These are phyloP conservation scores for Adelphocoris suturalis DNA, from an alignment of 2,888 invertebrate species.

Conservation along the genomic window DNA sequence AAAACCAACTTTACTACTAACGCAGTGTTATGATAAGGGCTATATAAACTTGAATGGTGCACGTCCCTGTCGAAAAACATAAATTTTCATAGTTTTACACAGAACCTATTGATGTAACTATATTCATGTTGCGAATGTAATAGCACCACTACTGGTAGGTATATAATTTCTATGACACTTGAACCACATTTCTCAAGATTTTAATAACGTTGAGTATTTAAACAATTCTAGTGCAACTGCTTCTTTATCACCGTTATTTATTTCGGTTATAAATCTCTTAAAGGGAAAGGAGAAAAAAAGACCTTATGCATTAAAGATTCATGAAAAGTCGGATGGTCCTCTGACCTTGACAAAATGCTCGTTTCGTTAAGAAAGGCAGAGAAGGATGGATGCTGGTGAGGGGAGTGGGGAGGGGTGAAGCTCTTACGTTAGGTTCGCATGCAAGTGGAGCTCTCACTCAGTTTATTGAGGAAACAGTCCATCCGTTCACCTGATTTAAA, in stretches of 20 bases:
- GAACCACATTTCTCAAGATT: not conserved
- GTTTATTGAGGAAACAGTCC: constrained; percentile 39
- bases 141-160: too few relatives aligned
- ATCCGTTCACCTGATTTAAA: not conserved
- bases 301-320: constrained; percentile 51
- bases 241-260: constrained; percentile 31
- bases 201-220: not conserved
- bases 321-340: constrained; percentile 46
- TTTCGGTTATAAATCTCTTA: not conserved
- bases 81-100: constrained; percentile 1
- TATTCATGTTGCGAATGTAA: too few relatives aligned
- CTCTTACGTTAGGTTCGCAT: not conserved
- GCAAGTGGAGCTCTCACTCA: not conserved
- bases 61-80: too few relatives aligned
- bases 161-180: not conserved
- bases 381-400: too few relatives aligned
- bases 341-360: constrained; percentile 51
- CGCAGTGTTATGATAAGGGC: too few relatives aligned
- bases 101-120: not conserved
- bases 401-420: not conserved
- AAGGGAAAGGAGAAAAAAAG: not conserved
- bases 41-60: too few relatives aligned
- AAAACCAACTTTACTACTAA: too few relatives aligned
- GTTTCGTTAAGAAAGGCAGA: not conserved
- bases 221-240: not conserved